Evolutionary conservation across 2,797 vertebrate species (phyloP), one percentile per base, ranked within the genome.

Genomic region (Pseudocheirus occidentalis): DNA sequence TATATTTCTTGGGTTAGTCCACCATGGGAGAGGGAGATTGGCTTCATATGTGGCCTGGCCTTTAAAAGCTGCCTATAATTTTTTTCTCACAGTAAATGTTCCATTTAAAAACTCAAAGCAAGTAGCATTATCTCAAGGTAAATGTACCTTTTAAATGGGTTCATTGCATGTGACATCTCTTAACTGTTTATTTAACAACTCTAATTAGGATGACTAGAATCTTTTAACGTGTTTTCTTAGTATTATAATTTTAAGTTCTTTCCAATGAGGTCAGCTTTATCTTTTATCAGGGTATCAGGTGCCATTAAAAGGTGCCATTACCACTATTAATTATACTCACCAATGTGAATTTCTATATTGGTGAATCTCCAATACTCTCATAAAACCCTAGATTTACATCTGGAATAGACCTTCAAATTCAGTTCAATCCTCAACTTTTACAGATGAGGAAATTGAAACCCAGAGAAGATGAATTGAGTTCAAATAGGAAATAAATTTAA

Each of bases 101-200:
- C 90, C 90, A 50, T 96, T 94, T 96, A 93, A 95, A 94, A 96
- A 96, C 34, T 16, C 94, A 27, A 93, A 66, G 95, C 56, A 54
- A 92, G 92, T 92, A 96, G 55, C 96, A 87, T 95, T 54, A 46
- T 62, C 81, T 66, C 89, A 90, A 96, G 87, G 57, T 92, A 95
- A 95, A 87, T 94, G 91, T 62, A 95, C 53, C 50, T 94, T 90
- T 95, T 97, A 96, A 96, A 97, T 31, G 90, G 90, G 92, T 95
- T 50, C 90, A 57, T 95, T 97, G 97, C 96, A 96, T 92, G 96
- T 96, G 95, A 93, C 62, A 97, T 93, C 54, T 95, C 96, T 93
- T 97, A 98, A 97, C 96, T 97, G 94, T 97, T 97, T 97, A 95
- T 96, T 97, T 97, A 97, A 96, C 90, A 95, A 94, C 95, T 96